Evolutionary conservation across 1,140 invertebrate species (phyloP).

Genomic region (Eupeodes corollae): DNA sequence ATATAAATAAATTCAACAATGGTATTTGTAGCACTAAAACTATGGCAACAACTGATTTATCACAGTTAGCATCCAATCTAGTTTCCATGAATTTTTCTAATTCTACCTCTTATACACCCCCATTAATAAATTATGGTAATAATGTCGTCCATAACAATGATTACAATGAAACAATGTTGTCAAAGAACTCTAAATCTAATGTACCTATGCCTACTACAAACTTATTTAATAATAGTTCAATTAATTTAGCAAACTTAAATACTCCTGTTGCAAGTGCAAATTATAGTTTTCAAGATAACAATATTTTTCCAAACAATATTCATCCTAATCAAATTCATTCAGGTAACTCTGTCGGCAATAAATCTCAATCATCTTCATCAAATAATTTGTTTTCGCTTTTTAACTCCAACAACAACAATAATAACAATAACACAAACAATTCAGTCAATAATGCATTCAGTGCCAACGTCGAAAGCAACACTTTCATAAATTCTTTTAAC

Average conservation of each 20-base stretch:
- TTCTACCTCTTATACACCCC: not conserved
- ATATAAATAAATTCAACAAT: not conserved
- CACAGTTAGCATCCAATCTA: not conserved
- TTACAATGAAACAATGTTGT: too few relatives aligned
- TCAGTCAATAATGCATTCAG: not conserved
- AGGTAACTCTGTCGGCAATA: not conserved
- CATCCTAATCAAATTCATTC: not conserved
- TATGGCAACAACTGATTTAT: not conserved
- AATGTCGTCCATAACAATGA: not conserved
- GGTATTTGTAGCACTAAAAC: not conserved
- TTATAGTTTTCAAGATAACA: too few relatives aligned
- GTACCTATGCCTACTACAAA: too few relatives aligned
- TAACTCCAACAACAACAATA: not conserved
- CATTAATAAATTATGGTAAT: not conserved
- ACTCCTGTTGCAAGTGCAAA: too few relatives aligned
- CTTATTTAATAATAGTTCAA: too few relatives aligned
- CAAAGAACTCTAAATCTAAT: too few relatives aligned
- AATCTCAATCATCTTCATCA: not conserved
- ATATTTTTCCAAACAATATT: too few relatives aligned
- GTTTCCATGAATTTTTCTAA: not conserved
- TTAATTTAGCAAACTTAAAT: too few relatives aligned
- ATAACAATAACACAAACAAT: not conserved
- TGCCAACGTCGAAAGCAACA: not conserved
- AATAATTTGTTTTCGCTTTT: not conserved
- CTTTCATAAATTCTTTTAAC: not conserved